Evolutionary conservation across 2,888 invertebrate species (phyloP).

Genomic region (Phortica magna): DNA sequence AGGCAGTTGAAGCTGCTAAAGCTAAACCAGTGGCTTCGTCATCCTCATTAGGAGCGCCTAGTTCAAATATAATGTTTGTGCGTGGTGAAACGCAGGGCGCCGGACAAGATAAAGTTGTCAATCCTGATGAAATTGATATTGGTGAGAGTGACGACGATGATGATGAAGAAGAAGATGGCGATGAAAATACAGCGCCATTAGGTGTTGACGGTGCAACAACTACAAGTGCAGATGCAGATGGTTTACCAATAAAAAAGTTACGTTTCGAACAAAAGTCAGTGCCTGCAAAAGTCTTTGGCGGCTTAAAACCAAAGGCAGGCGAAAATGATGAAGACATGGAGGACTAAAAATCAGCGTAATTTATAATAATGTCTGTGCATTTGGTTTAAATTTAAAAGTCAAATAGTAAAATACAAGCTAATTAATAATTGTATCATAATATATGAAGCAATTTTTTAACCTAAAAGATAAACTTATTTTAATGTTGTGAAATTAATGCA

Average conservation of each 20-base stretch:
- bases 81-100: constrained; percentile 91
- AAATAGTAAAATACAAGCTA: no score
- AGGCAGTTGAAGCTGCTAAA: constrained; percentile 82
- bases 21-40: constrained; percentile 50
- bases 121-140: constrained; percentile 93
- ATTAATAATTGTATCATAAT: no score
- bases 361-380: not conserved
- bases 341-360: not conserved
- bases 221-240: constrained; percentile 79
- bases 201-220: constrained; percentile 17
- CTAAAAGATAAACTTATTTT: no score
- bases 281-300: constrained; percentile 95
- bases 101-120: constrained; percentile 84
- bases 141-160: constrained; percentile 84
- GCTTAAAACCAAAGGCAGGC: constrained; percentile 79
- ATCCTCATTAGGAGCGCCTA: constrained; percentile 54
- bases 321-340: constrained; percentile 64
- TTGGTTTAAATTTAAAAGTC: not conserved
- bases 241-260: constrained; percentile 82
- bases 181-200: constrained; percentile 81
- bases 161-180: constrained; percentile 81
- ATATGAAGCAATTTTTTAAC: no score
- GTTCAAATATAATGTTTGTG: constrained; percentile 90
- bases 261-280: constrained; percentile 91
- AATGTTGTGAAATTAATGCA: no score